phyloP scores from a whole-genome alignment of 2,888 invertebrate genomes.

The Epirrhoe alternata region DNA sequence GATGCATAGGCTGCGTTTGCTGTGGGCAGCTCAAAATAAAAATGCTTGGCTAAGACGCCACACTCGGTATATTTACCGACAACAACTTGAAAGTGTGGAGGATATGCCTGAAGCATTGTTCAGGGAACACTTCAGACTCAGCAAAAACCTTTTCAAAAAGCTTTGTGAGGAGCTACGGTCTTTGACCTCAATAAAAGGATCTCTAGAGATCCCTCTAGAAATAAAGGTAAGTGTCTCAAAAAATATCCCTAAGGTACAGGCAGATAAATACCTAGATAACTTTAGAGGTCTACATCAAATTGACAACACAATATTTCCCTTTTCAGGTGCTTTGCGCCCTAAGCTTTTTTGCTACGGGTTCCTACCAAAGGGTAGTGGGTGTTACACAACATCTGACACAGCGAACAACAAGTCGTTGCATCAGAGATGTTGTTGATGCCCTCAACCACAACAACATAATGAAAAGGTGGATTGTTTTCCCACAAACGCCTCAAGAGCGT shows the following conservation, averaged over 20 bases:
- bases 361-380: conserved; percentile 37
- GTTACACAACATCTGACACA: conserved; percentile 31
- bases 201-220: conserved; percentile 32
- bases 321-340: conserved; percentile 31
- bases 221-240: conserved; percentile 8
- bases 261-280: background rate
- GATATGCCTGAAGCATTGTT: conserved; percentile 19
- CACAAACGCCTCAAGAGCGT: conserved; percentile 28
- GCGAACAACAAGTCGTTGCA: conserved; percentile 39
- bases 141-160: conserved; percentile 1
- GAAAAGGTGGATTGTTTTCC: conserved; percentile 16
- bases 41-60: conserved; percentile 13
- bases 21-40: conserved; percentile 31
- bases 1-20: conserved; percentile 26
- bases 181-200: conserved; percentile 25
- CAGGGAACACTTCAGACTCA: background rate
- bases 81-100: conserved; percentile 25
- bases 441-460: conserved; percentile 24
- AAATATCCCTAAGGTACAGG: too few species aligned
- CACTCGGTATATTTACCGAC: background rate
- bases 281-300: background rate
- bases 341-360: conserved; percentile 39
- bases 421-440: conserved; percentile 38
- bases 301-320: conserved; percentile 6
- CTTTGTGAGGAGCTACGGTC: conserved; percentile 23